Evolutionary conservation across 2,113 vertebrate genomes (phyloP), one percentile per base, ranked within the genome.

Genomic region (Archilochus colubris): DNA sequence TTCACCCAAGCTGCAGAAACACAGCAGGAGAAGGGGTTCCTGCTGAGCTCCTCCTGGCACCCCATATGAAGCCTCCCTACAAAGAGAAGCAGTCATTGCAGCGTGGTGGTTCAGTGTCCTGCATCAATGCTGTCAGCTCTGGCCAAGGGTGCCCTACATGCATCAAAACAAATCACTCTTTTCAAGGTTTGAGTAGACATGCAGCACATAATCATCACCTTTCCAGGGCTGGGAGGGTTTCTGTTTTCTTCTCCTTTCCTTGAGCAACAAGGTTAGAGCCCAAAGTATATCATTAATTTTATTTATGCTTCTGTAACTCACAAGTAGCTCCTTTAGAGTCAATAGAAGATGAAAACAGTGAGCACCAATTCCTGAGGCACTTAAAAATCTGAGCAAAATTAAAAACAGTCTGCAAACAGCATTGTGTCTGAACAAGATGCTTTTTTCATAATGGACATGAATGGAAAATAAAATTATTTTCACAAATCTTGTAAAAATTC

Each of bases 91-190:
- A 73, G 48, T 12, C n/a, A 6, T 1, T 1, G 2, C 10, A 1
- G 7, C 2, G 4, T 2, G 30, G 2, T 12, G 7, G 28, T 18
- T 51, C 8, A 1, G 14, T 27, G 15, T 18, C 36, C 50, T 58
- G 53, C 14, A n/a, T 57, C n/a, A 1, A 7, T 20, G 5, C 74
- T 18, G 27, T 38, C 0, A 6, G 53, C 33, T 68, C 82, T 64
- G 69, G 59, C 44, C 48, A 57, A 3, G 0, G 2, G 7, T 50
- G 21, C 6, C 30, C 11, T 12, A 5, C 9, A 5, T 1, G 1
- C 24, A 27, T 12, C 17, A 61, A 72, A 89, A 31, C 44, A 84
- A 74, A 89, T 59, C 7, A 14, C 38, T 73, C 62, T 76, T 79
- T 36, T 54, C 59, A 40, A 82, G 62, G 36, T 58, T n/a, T 66